Evolutionary conservation across 2,797 vertebrate genomes (phyloP), one percentile per base, ranked within the genome.

Genomic region (Geotria australis): DNA sequence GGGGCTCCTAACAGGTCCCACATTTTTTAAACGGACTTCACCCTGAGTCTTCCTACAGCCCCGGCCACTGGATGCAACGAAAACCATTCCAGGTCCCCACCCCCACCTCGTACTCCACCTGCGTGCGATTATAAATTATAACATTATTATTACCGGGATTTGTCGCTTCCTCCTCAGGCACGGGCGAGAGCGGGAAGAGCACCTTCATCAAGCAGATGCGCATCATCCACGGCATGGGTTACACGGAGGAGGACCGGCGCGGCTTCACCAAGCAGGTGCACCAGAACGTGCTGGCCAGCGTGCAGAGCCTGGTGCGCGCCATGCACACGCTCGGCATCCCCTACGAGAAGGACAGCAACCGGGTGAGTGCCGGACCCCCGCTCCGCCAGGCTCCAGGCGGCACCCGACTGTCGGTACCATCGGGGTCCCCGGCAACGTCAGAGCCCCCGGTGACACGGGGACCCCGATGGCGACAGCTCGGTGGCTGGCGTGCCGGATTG

Each of bases 191-290:
- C 10, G 77, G 77, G 1, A 79, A 79, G 68, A 79, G 74, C 56
- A 79, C 77, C 14, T 79, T 79, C 66, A 74, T 79, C 64, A 69
- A 75, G 47, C 77, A 79, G 68, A 78, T 79, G 75, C 71, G 73
- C 60, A 78, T 79, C 65, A 79, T 79, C 63, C 76, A 79, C 2
- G 77, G 77, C 2, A 65, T 66, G 8, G 77, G 76, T 56, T 79
- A 69, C 63, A 73, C 74, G 12, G 74, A 74, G n/a, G 73, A 77
- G 7, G 74, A 79, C 49, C 70, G 74, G 57, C 72, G 63, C 55
- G 38, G 62, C 56, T 79, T 77, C 8, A 10, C 68, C 46, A 76
- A 75, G 63, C 72, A 73, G 60, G 73, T 79, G 66, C 75, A 66
- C 62, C 77, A 78, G 68, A 78, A 79, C 68, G 76, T 79, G 62